Evolutionary conservation across 2,888 invertebrate species (phyloP), one percentile per base, ranked within the genome.

Genomic region (Microchrysa polita): DNA sequence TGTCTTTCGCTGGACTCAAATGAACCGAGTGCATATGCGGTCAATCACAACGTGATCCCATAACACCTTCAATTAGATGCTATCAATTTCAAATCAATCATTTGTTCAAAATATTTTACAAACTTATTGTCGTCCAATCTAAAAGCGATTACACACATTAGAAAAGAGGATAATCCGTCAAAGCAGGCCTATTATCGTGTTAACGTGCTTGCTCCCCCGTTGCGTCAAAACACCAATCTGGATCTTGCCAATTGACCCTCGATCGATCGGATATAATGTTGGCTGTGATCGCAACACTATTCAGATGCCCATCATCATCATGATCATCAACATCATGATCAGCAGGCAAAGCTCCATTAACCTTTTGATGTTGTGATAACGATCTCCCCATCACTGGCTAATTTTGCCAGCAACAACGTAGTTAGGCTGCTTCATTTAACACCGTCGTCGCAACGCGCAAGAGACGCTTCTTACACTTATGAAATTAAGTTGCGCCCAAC

Each of bases 281-380:
- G 52, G 55, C 53, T 67, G 53, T 52, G 40, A 60, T 60, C 44
- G 72, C 59, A 18, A 18, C 59, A 23, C 72, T 72, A 72, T 72
- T 72, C 72, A 72, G 72, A 60, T 72, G 72, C 72, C 72, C 60
- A 72, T 72, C 72, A 72, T 72, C 72, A 60, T 69, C 69, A 67
- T 34, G 4, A 34, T 34, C 27, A 60, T 69, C 69, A 67, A 5
- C 27, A 34, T 34, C 27, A 71, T 71, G 57, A 71, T 72, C 72
- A 60, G 48, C 69, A 67, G 60, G 44, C 72, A 81, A 81, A 82
- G 81, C 82, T 81, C 81, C 82, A 83, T 83, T 83, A 83, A 81
- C 81, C 83, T 78, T 82, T 83, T 74, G 82, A 83, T 82, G 81
- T 82, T 80, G 83, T 83, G 83, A 83, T 83, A 83, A 83, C 83